Percentiles rank a stretch among this genome's conserved stretches.
Evolutionary conservation across 2,113 vertebrate genomes (phyloP).

Genomic region (Callithrix jacchus): DNA sequence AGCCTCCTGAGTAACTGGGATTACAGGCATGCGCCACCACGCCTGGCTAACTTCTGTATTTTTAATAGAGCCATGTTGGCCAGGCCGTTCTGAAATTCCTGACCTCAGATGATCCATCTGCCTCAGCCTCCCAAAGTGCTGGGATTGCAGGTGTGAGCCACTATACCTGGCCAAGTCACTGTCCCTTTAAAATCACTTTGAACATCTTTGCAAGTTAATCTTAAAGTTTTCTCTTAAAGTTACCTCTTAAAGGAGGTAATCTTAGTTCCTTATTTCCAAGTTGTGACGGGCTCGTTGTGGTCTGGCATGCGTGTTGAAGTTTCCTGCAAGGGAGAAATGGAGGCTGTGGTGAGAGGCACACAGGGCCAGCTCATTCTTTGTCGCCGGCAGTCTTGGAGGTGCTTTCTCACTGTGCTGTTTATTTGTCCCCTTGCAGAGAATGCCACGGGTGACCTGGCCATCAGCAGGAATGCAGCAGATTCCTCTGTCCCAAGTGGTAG

Average conservation of each 20-base stretch:
- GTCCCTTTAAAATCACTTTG: neutral
- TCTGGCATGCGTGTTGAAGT: neutral
- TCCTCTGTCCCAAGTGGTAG: conserved; percentile 60
- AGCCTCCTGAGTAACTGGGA: neutral
- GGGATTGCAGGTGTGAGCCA: neutral
- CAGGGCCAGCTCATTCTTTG: neutral
- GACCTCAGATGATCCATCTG: neutral
- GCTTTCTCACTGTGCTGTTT: neutral
- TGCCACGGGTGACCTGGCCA: neutral
- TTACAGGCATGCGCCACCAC: neutral
- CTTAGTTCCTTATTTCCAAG: neutral
- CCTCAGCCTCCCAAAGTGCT: neutral
- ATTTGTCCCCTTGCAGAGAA: conserved; percentile 53
- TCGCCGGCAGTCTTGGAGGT: no score
- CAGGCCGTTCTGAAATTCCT: neutral
- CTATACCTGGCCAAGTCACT: neutral
- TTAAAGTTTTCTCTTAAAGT: neutral
- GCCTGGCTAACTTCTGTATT: neutral
- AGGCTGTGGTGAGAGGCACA: neutral
- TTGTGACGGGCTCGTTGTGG: neutral
- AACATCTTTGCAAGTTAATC: neutral
- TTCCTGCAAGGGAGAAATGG: neutral
- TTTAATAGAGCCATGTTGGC: neutral
- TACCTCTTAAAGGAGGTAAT: neutral
- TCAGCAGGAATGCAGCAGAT: neutral